Evolutionary conservation across 2,888 invertebrate genomes (phyloP).

Genomic region (Eupithecia pulchellata): DNA sequence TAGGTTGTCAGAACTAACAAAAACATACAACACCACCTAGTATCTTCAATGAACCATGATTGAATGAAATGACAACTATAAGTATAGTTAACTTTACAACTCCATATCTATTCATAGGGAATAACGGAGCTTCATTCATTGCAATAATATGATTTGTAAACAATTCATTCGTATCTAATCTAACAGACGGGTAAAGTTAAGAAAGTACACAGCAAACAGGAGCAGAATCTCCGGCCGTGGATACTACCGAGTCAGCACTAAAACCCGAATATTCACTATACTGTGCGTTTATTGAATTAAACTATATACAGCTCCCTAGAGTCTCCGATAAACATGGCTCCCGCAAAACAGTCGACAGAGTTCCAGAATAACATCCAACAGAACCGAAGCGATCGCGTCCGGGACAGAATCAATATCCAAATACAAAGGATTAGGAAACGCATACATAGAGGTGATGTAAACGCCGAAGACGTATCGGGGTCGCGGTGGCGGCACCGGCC

Average conservation of each 20-base stretch:
- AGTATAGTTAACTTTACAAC: slow-evolving; percentile 64
- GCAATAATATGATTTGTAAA: slow-evolving; percentile 63
- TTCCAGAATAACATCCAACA: slow-evolving; percentile 46
- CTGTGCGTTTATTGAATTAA: slow-evolving; percentile 84
- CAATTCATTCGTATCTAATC: slow-evolving; percentile 70
- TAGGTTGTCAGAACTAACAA: slow-evolving; percentile 73
- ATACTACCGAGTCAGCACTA: slow-evolving; percentile 79
- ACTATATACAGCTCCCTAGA: slow-evolving; percentile 78
- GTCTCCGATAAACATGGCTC: slow-evolving; percentile 47
- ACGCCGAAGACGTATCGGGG: slow-evolving; percentile 51
- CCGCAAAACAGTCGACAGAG: slow-evolving; percentile 59
- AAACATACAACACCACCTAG: slow-evolving; percentile 68
- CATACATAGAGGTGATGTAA: slow-evolving; percentile 32
- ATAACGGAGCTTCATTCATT: slow-evolving; percentile 62
- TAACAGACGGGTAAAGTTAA: slow-evolving; percentile 74
- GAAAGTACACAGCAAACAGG: slow-evolving; percentile 74
- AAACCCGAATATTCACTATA: slow-evolving; percentile 81
- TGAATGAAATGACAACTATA: slow-evolving; percentile 71
- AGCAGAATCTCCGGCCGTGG: slow-evolving; percentile 73
- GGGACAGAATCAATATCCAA: slow-evolving; percentile 31
- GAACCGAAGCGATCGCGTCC: slow-evolving; percentile 37
- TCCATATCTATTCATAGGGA: slow-evolving; percentile 65
- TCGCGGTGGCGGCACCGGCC: slow-evolving; percentile 50
- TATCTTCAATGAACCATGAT: slow-evolving; percentile 60
- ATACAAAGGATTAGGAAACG: slow-evolving; percentile 30